Evolutionary conservation across 2,797 vertebrate species (phyloP), one percentile per base, ranked within the genome.

Genomic region (Siniperca undulata): DNA sequence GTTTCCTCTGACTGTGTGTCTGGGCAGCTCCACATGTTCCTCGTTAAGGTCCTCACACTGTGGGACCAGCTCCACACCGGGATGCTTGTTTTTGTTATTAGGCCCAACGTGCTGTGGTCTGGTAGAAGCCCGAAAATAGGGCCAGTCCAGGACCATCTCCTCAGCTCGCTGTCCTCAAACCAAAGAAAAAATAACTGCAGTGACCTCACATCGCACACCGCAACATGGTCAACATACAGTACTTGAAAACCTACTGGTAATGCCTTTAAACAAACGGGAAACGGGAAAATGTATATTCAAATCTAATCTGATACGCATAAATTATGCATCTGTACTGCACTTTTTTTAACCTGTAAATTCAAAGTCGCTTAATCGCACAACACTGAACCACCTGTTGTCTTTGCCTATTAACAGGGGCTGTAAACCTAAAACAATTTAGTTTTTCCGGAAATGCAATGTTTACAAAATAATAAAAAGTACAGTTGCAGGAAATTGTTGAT

Each of bases 11-110:
- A 95, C 95, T 95, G 94, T 94, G 94, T 95, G 95, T 95, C 96
- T 96, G 93, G 95, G 93, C 93, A 91, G 92, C 94, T 90, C 94
- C 96, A 97, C 95, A 96, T 97, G 96, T 95, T 96, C 89, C 94
- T 95, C 95, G 96, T 97, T 97, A 96, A 93, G 91, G 89, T 94
- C 92, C 95, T 96, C 94, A 95, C 95, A 96, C 94, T 94, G 95
- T 92, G 92, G 94, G 94, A 91, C 91, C 91, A 94, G 94, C 91
- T 94, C 93, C 95, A 93, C 95, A 95, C 94, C 92, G 36, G 87
- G 91, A 94, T 94, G 95, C 95, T 96, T 96, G 95, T 95, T 96
- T 95, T 96, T 95, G 93, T 96, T 96, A 96, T 96, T 96, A 95
- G 94, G 91, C 88, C 90, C 92, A 94, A 93, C 86, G 88, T 91